Percentiles rank a stretch among this genome's conserved stretches.
Conservation (phyloP, 37 sponge, comb jelly and placozoan genomes). For the Geodia barretti region DNA sequence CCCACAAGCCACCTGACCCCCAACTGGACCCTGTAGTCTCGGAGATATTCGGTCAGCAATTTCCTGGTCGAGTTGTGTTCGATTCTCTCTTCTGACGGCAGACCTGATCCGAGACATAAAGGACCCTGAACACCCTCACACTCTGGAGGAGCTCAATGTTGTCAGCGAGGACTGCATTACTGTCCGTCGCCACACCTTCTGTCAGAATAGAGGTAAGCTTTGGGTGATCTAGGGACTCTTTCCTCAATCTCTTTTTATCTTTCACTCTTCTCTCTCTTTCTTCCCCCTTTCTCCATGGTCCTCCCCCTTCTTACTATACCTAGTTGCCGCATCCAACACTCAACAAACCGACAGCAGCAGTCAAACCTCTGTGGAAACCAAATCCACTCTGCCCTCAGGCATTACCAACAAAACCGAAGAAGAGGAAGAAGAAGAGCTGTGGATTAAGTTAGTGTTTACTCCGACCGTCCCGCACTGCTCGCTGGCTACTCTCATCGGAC, state of each 20-base stretch:
- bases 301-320: background rate
- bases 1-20: background rate
- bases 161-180: slow-evolving; percentile 64
- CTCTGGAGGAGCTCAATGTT: slow-evolving; percentile 89
- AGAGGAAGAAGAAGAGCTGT: slow-evolving; percentile 17
- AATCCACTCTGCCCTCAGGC: too few relatives aligned
- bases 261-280: background rate
- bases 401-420: background rate
- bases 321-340: too few relatives aligned
- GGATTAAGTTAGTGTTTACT: slow-evolving; percentile 74
- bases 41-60: slow-evolving; percentile 39
- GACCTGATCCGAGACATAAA: slow-evolving; percentile 78
- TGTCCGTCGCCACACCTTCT: slow-evolving; percentile 25
- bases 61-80: background rate
- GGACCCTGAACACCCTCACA: slow-evolving; percentile 88
- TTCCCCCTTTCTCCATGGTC: too few relatives aligned
- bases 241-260: background rate
- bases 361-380: too few relatives aligned
- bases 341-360: too few relatives aligned
- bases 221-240: too few relatives aligned
- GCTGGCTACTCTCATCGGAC: slow-evolving; percentile 88
- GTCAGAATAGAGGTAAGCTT: too few relatives aligned
- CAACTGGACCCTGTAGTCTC: slow-evolving; percentile 8
- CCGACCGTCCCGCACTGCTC: slow-evolving; percentile 97
- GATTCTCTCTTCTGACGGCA: too few relatives aligned